These are phyloP conservation scores for Acanthosepion esculentum DNA, from an alignment of 2,888 invertebrate genomes.

Conservation along the genomic window DNA sequence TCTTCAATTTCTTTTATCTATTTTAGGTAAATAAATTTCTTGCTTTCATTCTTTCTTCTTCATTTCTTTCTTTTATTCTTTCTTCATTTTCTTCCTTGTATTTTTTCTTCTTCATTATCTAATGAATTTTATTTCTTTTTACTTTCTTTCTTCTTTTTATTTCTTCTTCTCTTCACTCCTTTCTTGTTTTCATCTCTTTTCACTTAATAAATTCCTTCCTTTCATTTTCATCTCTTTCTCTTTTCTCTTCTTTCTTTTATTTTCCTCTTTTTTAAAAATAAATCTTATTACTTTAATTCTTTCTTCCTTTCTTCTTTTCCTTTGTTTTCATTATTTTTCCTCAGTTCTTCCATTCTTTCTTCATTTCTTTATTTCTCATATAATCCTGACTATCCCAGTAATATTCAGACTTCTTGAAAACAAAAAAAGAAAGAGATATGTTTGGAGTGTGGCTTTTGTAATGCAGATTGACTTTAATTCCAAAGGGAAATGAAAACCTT, in stretches of 20 bases:
- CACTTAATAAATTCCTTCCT: background rate
- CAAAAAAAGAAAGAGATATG: background rate
- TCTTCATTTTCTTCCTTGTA: background rate
- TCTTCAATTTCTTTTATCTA: background rate
- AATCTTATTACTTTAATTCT: no score
- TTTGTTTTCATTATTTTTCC: background rate
- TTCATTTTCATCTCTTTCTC: background rate
- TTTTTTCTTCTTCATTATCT: background rate
- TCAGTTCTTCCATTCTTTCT: background rate
- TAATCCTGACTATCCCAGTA: background rate
- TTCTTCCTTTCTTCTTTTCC: background rate
- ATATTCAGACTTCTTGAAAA: background rate
- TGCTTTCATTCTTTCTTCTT: background rate
- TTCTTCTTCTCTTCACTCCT: background rate
- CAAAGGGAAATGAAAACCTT: conserved; percentile 1
- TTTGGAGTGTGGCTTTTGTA: background rate
- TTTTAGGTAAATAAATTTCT: background rate
- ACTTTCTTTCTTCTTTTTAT: background rate
- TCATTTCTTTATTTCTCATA: background rate
- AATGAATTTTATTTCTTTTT: background rate
- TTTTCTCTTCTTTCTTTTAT: background rate
- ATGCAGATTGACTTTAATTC: conserved; percentile 8
- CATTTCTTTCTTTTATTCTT: background rate
- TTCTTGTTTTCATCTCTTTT: background rate
- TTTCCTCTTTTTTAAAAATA: background rate